Conservation (phyloP, 2,888 invertebrate species). For the Nymphalis c-album region DNA sequence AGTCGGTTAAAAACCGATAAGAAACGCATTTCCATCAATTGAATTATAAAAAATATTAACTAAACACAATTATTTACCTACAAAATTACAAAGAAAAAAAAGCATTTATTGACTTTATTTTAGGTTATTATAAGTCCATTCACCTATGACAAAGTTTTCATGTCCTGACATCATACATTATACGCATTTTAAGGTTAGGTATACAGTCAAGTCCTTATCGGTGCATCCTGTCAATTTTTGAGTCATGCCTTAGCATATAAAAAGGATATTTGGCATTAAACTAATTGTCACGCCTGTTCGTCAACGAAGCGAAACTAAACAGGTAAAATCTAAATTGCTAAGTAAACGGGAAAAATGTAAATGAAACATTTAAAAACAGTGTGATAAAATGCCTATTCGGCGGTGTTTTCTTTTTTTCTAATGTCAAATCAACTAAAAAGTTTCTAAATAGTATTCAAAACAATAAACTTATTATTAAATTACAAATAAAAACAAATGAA, state of each 20-base stretch:
- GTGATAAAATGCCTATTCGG: not conserved
- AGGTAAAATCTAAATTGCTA: constrained; percentile 8
- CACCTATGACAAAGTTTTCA: constrained; percentile 8
- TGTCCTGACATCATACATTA: not conserved
- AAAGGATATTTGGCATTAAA: constrained; percentile 16
- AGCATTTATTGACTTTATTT: not conserved
- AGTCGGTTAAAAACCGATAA: no score
- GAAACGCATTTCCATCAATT: no score
- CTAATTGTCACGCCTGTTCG: constrained; percentile 12
- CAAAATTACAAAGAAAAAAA: not conserved
- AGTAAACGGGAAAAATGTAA: not conserved
- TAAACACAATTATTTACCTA: not conserved
- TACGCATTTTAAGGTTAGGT: not conserved
- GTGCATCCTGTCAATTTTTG: constrained; percentile 25
- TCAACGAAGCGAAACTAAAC: constrained; percentile 11
- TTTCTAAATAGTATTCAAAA: no score
- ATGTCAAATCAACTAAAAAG: no score
- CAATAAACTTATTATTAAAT: no score
- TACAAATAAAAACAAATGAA: no score
- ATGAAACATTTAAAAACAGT: not conserved
- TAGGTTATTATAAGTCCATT: constrained; percentile 9
- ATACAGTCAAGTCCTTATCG: constrained; percentile 8
- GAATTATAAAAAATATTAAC: not conserved
- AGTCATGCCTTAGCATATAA: constrained; percentile 15
- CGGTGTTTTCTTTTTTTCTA: no score